Evolutionary conservation across 1,140 invertebrate species (phyloP).

Genomic region (Chironomus striatipennis): DNA sequence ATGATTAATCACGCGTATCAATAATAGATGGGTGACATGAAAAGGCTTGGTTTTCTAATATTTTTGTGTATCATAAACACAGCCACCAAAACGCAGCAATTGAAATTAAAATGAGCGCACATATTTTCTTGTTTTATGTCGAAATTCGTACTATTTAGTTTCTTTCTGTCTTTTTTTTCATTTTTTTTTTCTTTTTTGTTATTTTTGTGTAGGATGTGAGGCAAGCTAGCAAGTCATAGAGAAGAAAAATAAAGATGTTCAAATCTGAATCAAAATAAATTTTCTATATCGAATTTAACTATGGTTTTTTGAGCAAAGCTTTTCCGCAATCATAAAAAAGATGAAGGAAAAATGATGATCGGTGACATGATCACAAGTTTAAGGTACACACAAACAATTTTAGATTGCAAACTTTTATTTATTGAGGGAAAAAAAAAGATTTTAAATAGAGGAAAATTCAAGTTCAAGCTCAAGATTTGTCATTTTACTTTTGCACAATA

Average conservation of each 20-base stretch:
- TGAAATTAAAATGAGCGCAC: neutral
- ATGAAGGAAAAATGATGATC: no score
- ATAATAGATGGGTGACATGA: neutral
- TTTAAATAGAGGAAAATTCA: neutral
- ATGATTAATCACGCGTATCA: neutral
- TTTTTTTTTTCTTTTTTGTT: neutral
- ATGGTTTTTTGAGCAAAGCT: neutral
- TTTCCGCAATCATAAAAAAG: neutral
- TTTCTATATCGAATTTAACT: slow-evolving; percentile 4
- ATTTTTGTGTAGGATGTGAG: neutral
- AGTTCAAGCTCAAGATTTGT: neutral
- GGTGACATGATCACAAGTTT: no score
- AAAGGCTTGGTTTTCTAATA: neutral
- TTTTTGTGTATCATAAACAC: neutral
- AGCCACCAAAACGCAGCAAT: neutral
- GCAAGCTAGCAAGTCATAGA: no score
- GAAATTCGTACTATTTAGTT: neutral
- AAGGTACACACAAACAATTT: no score
- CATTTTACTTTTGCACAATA: neutral
- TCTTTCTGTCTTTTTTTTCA: neutral
- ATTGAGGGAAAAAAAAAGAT: no score
- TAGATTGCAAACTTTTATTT: no score
- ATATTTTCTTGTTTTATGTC: neutral
- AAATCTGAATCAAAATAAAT: neutral
- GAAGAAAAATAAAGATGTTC: neutral